Conservation (phyloP, 1,140 invertebrate species). For the Drosophila pectinifera region DNA sequence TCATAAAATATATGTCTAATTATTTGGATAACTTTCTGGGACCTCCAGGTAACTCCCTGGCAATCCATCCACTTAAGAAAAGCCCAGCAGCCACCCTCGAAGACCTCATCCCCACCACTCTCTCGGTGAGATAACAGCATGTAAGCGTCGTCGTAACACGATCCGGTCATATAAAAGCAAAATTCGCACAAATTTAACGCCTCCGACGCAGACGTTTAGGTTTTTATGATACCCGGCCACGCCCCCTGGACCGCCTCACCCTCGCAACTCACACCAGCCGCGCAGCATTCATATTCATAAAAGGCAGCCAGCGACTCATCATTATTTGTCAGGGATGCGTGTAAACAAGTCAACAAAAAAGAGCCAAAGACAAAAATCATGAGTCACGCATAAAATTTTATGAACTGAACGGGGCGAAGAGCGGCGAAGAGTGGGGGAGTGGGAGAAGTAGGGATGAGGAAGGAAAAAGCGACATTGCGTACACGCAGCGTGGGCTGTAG, state of each 20-base stretch:
- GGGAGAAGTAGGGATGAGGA: slow-evolving; percentile 10
- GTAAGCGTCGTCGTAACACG: slow-evolving; percentile 74
- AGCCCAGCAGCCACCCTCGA: neutral
- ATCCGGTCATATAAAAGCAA: slow-evolving; percentile 72
- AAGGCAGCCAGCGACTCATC: slow-evolving; percentile 66
- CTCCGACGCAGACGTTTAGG: slow-evolving; percentile 58
- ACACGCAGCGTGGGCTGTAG: slow-evolving; percentile 43
- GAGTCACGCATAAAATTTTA: slow-evolving; percentile 75
- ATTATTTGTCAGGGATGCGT: slow-evolving; percentile 64
- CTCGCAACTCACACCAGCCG: neutral
- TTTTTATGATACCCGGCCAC: slow-evolving; percentile 55
- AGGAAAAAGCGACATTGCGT: slow-evolving; percentile 44
- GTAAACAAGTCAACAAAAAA: slow-evolving; percentile 80
- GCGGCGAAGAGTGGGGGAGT: neutral
- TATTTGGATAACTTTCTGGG: slow-evolving; percentile 5
- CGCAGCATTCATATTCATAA: slow-evolving; percentile 75
- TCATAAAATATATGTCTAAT: slow-evolving; percentile 12
- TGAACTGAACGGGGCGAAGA: slow-evolving; percentile 50
- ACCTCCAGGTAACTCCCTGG: neutral
- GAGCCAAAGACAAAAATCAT: slow-evolving; percentile 55
- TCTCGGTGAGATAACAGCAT: slow-evolving; percentile 58
- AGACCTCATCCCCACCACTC: neutral
- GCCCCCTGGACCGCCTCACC: neutral
- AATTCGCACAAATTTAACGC: slow-evolving; percentile 70
- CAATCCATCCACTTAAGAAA: slow-evolving; percentile 49